Evolutionary conservation across 2,888 invertebrate species (phyloP), one percentile per base, ranked within the genome.

Genomic region (Platycheirus rosarum): DNA sequence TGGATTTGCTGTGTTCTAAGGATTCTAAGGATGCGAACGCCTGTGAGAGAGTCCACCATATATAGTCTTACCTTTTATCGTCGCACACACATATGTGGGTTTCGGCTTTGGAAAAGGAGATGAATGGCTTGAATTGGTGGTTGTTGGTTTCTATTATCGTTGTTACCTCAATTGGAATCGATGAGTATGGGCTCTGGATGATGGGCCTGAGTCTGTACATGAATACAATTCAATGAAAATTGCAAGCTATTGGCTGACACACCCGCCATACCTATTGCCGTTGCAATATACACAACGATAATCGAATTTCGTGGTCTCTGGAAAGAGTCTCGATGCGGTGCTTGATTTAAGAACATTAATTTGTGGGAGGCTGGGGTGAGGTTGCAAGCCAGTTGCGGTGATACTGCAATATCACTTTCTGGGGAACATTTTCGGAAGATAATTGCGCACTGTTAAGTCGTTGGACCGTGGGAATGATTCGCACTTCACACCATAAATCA

Each of bases 111-210:
- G 5, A 23, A 46, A 37, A 37, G 26, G 49, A 78, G 46, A 71
- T 73, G 71, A 77, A 77, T 77, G 44, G 65, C 26, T 35, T 20
- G 69, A 66, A 66, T 71, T 62, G 51, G 69, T 78, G 65, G 80
- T 71, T 80, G 65, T 71, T 75, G 75, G 75, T 80, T 70, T 71
- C 80, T 75, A 75, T 75, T 80, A 75, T 74, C 65, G 57, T 74
- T 80, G 57, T 57, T 69, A 80, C 62, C 62, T 80, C 69, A 80
- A 65, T 75, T 75, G 63, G 57, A 74, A 80, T 80, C 80, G 60
- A 80, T 75, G 75, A 55, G 65, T 37, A 49, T 37, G 29, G 55
- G 53, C 32, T 60, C n/a, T 23, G 18, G 13, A 20, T 55, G 23
- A 6, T 14, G 13, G 14, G 13, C 40, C 18, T 75, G 32, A 49